Evolutionary conservation across 2,797 vertebrate species (phyloP).

Genomic region (Decapterus maruadsi): DNA sequence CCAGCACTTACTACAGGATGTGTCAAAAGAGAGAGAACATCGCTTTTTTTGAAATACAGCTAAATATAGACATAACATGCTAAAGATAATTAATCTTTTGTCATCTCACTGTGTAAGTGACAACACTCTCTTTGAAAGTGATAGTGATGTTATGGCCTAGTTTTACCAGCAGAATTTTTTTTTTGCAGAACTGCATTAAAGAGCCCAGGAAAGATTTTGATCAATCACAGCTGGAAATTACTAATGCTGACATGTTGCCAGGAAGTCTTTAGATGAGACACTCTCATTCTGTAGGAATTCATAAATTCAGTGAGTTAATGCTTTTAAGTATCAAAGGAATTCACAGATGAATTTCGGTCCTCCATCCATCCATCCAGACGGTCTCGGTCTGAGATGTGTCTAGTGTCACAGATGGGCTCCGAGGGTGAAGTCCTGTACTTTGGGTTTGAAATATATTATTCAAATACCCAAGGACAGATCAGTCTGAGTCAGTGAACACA

Average conservation of each 20-base stretch:
- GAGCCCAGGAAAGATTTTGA: constrained; percentile 46
- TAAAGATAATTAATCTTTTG: constrained; percentile 36
- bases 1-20: background rate
- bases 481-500: constrained; percentile 54
- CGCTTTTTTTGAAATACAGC: constrained; percentile 1
- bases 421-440: constrained; percentile 46
- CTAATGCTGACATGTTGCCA: constrained; percentile 52
- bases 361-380: constrained; percentile 50
- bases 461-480: constrained; percentile 51
- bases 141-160: constrained; percentile 42
- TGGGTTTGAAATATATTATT: constrained; percentile 58
- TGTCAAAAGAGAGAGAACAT: constrained; percentile 1
- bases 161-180: background rate
- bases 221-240: constrained; percentile 49
- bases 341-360: constrained; percentile 49
- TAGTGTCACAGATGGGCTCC: constrained; percentile 61
- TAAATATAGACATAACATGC: constrained; percentile 17
- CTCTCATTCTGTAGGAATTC: constrained; percentile 55
- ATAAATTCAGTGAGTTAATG: constrained; percentile 53
- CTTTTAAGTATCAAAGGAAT: constrained; percentile 60
- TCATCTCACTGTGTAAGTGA: constrained; percentile 33
- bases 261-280: constrained; percentile 48
- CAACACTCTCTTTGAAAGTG: constrained; percentile 27
- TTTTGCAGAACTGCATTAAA: constrained; percentile 31
- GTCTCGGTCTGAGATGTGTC: constrained; percentile 37